Percentiles rank a stretch among this genome's conserved stretches.
Conservation (phyloP, 2,797 vertebrate species). For the Simalia tracyae region DNA sequence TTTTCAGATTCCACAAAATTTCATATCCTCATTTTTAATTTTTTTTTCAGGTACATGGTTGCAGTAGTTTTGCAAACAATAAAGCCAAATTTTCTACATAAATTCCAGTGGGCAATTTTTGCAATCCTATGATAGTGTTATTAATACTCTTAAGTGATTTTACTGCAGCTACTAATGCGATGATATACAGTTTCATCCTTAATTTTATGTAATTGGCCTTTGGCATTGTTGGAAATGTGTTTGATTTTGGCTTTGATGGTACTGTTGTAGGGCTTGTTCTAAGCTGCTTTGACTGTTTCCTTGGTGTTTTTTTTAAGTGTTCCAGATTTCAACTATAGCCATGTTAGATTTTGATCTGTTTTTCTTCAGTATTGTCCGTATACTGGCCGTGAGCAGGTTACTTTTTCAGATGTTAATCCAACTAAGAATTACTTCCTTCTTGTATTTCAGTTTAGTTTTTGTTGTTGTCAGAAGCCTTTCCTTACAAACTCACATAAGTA, state of each 20-base stretch:
- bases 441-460: neutral
- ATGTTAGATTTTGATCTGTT: neutral
- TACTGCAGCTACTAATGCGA: neutral
- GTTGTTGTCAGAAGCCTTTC: neutral
- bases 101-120: neutral
- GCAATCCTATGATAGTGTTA: neutral
- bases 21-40: neutral
- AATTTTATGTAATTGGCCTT: neutral
- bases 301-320: neutral
- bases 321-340: neutral
- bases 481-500: neutral
- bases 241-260: neutral
- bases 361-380: neutral
- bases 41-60: neutral
- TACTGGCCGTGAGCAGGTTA: neutral
- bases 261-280: neutral
- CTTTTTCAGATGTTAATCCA: neutral
- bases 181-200: neutral
- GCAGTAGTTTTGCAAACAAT: neutral
- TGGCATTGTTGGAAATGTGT: neutral
- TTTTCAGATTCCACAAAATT: neutral
- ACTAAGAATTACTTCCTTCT: neutral
- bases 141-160: neutral
- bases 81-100: neutral
- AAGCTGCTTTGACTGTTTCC: neutral